Evolutionary conservation across 2,797 vertebrate species (phyloP).

Genomic region (Anas bahamensis): DNA sequence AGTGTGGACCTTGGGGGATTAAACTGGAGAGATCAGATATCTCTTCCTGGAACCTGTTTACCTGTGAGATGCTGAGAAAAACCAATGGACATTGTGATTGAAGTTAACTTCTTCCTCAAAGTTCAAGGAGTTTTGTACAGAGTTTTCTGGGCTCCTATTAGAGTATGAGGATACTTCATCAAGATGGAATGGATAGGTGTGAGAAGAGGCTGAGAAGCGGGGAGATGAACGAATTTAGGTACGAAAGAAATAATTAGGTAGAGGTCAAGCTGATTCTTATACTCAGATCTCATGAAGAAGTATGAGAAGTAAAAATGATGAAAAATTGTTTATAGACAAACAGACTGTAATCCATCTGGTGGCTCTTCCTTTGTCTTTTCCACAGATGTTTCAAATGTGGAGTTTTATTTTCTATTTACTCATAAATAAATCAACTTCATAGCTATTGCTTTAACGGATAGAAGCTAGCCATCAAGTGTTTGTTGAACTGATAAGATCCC

Average conservation of each 20-base stretch:
- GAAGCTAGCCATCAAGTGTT: neutral
- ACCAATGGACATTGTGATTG: neutral
- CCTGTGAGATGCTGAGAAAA: neutral
- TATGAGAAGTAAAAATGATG: neutral
- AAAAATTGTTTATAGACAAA: neutral
- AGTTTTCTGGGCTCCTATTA: neutral
- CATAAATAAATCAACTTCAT: neutral
- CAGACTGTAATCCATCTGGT: neutral
- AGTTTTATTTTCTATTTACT: neutral
- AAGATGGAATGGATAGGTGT: accelerated
- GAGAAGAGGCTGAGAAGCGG: neutral
- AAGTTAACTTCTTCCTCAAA: neutral
- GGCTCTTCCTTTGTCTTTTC: neutral
- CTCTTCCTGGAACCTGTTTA: neutral
- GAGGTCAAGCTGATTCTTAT: neutral
- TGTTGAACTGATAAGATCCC: neutral
- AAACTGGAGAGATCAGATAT: neutral
- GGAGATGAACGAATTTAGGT: neutral
- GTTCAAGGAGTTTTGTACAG: neutral
- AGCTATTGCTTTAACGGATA: neutral
- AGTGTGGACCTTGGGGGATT: neutral
- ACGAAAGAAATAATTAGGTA: neutral
- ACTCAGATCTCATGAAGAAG: neutral
- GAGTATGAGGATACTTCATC: neutral
- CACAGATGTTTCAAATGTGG: neutral